Base-by-base conservation (phyloP, 2,888 invertebrate species). In the Empis stercorea region DNA sequence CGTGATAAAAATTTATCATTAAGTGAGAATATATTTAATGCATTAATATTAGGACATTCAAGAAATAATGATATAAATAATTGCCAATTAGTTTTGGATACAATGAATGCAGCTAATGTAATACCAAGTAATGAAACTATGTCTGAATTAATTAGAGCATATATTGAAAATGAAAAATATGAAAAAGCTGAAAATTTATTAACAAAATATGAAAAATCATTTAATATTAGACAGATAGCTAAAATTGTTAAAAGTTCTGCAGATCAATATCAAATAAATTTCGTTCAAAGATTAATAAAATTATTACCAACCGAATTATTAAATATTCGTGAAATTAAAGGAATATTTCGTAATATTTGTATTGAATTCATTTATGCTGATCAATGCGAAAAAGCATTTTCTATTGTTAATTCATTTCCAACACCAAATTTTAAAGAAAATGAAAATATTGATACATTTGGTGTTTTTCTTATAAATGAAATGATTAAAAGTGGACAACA, bases 31-130 rank as follows among this genome's bases (percentile, higher is more conserved):
- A 66, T 77, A 16, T 80, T 80, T 46, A 76, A 77, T 55, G 71
- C 74, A 1, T 65, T 84, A 0, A 73, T 82, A 10, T 60, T 78
- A 46, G 78, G 76, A 11, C 75, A 81, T 60, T 60, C 61, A 0
- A 58, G 58, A 2, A 60, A 53, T 43, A 64, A 63, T 1, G 68
- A 74, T 51, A 46, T 72, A 2, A 46, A 66, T 2, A 72, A 71
- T 27, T 74, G 72, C 3, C 62, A 74, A 54, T 65, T 72, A 48
- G 72, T 78, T 1, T 55, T 78, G 6, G 67, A 68, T 34, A 76
- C 75, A 61, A 80, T 82, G 79, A 70, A 65, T 43, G 72, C 76
- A 0, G 69, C 76, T 0, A 73, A 75, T 46, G 57, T 81, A 2
- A 55, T 65, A 0, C 62, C 66, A 3, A 72, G 73, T 15, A 51